A percentile compares a stretch with the other conserved stretches of the same genome.
phyloP scores from a whole-genome alignment of 1,140 invertebrate species.

The Littorina saxatilis region DNA sequence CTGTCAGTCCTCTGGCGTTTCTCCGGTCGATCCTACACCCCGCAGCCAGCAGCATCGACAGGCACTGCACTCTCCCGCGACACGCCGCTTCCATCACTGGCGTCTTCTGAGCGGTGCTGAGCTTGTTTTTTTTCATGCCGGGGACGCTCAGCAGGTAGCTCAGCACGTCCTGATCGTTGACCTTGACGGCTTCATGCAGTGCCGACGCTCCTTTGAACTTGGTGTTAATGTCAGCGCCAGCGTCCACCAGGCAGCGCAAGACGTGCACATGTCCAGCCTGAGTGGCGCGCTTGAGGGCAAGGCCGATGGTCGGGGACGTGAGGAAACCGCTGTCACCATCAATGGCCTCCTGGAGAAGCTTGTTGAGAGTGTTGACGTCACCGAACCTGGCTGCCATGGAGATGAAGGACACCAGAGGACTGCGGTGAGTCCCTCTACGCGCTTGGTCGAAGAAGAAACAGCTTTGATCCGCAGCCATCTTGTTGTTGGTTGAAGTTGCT shows the following conservation, averaged over 20 bases:
- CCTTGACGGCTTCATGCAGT: conserved; percentile 26
- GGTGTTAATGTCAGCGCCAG: conserved; percentile 28
- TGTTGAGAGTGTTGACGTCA: conserved; percentile 23
- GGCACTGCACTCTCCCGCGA: conserved; percentile 6
- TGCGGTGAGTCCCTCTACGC: background rate
- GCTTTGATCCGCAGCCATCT: conserved; percentile 6
- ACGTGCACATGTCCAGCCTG: conserved; percentile 23
- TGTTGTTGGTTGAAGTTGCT: background rate
- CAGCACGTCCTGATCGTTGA: conserved; percentile 27
- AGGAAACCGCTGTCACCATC: conserved; percentile 4
- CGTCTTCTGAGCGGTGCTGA: conserved; percentile 31
- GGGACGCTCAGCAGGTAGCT: conserved; percentile 13
- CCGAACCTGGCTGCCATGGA: conserved; percentile 36
- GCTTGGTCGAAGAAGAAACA: conserved; percentile 33
- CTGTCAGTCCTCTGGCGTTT: conserved; percentile 9
- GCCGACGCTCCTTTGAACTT: conserved; percentile 32
- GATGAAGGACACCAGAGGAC: conserved; percentile 27
- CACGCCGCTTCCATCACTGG: conserved; percentile 32
- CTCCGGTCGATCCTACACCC: background rate
- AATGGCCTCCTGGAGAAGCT: conserved; percentile 28
- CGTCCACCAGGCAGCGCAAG: conserved; percentile 17
- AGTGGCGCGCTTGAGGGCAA: conserved; percentile 29
- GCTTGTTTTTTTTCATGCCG: background rate
- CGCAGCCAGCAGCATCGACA: background rate
- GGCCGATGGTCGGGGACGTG: conserved; percentile 14